Conservation (phyloP, 2,113 vertebrate species). For the Oceanodroma tethys region DNA sequence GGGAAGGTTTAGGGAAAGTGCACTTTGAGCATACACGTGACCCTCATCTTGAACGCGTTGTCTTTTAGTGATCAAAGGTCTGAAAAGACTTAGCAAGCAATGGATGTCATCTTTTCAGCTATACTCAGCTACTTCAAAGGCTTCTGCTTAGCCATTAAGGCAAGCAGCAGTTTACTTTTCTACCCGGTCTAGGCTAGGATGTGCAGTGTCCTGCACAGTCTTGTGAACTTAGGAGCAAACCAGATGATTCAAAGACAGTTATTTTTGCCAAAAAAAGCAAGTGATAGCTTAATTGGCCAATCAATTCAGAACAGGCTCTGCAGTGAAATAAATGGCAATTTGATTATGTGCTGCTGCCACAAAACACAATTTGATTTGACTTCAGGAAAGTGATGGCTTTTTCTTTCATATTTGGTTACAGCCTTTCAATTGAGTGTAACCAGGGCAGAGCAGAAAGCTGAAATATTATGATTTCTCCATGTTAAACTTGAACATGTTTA, state of each 20-base stretch:
- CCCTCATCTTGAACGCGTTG: accelerated
- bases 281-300: neutral
- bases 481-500: neutral
- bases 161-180: neutral
- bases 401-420: neutral
- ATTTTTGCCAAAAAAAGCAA: neutral
- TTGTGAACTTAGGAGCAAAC: neutral
- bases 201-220: neutral
- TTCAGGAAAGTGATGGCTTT: neutral
- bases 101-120: neutral
- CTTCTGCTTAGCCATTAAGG: neutral
- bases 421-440: neutral
- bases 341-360: neutral
- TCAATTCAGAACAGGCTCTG: neutral
- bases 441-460: neutral
- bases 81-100: neutral
- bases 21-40: neutral
- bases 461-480: neutral
- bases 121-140: neutral
- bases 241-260: neutral
- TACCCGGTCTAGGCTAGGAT: neutral
- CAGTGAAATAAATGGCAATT: neutral
- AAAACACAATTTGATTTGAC: neutral
- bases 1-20: neutral
- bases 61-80: neutral